phyloP scores from a whole-genome alignment of 2,797 vertebrate genomes.

The Xyrichtys novacula region DNA sequence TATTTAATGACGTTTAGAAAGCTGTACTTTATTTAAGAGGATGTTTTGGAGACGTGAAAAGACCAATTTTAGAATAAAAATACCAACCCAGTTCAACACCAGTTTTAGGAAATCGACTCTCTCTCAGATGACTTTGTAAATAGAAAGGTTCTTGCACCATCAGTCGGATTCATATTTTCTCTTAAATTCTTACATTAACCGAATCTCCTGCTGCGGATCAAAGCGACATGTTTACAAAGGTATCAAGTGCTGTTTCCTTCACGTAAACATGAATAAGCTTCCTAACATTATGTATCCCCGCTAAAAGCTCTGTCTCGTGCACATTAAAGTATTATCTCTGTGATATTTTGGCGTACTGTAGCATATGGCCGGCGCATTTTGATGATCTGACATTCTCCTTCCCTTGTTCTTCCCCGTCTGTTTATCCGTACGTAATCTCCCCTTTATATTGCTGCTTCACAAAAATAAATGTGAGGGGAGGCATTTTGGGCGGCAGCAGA shows the following conservation, averaged over 20 bases:
- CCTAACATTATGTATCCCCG: constrained; percentile 5
- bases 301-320: constrained; percentile 12
- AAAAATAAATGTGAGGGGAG: constrained; percentile 39
- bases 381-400: constrained; percentile 30
- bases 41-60: background rate
- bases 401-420: constrained; percentile 16
- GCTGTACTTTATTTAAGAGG: background rate
- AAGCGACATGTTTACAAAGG: background rate
- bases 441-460: constrained; percentile 43
- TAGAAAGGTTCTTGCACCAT: background rate
- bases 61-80: no score
- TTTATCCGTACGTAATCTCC: constrained; percentile 37
- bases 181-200: background rate
- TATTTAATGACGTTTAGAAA: background rate
- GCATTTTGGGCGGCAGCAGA: constrained; percentile 45
- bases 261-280: constrained; percentile 4
- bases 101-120: no score
- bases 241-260: background rate
- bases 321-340: constrained; percentile 21
- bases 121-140: background rate
- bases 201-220: background rate
- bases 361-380: constrained; percentile 48
- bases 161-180: background rate
- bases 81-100: no score
- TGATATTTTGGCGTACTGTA: constrained; percentile 14